These are phyloP conservation scores for Delia radicum DNA, from an alignment of 1,140 invertebrate species.

Conservation along the genomic window DNA sequence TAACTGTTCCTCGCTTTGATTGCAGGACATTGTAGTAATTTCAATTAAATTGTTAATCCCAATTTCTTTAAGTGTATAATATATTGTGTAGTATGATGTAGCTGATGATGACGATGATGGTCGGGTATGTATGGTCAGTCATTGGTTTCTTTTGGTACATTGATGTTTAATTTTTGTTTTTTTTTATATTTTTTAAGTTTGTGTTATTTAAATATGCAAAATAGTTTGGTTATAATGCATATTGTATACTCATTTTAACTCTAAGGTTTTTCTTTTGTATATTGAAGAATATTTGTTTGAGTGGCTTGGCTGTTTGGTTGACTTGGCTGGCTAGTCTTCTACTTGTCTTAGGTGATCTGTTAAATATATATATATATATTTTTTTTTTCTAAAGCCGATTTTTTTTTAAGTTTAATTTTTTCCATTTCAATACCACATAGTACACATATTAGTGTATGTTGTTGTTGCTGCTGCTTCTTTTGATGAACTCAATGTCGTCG, in stretches of 20 bases:
- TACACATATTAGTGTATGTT: neutral
- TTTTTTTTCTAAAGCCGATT: neutral
- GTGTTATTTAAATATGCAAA: slow-evolving; percentile 12
- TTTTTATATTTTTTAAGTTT: neutral
- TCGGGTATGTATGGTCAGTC: neutral
- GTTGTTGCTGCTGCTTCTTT: slow-evolving; percentile 8
- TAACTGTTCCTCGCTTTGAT: too few species aligned
- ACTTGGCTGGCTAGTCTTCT: neutral
- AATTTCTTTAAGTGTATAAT: too few species aligned
- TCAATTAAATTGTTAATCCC: too few species aligned
- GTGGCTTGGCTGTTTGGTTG: neutral
- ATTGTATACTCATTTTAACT: neutral
- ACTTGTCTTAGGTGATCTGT: neutral
- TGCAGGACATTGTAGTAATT: too few species aligned
- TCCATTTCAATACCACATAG: neutral
- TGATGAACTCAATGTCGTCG: slow-evolving; percentile 30
- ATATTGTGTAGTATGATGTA: neutral
- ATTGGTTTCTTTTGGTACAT: neutral
- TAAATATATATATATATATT: too few species aligned
- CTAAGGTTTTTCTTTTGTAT: too few species aligned
- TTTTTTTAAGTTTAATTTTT: neutral
- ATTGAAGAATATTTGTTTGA: too few species aligned
- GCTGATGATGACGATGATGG: neutral
- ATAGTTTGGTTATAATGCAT: neutral
- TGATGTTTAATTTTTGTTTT: neutral